Base-by-base conservation (phyloP, 37 sponge, comb jelly and placozoan genomes). In the Ianthella basta region DNA sequence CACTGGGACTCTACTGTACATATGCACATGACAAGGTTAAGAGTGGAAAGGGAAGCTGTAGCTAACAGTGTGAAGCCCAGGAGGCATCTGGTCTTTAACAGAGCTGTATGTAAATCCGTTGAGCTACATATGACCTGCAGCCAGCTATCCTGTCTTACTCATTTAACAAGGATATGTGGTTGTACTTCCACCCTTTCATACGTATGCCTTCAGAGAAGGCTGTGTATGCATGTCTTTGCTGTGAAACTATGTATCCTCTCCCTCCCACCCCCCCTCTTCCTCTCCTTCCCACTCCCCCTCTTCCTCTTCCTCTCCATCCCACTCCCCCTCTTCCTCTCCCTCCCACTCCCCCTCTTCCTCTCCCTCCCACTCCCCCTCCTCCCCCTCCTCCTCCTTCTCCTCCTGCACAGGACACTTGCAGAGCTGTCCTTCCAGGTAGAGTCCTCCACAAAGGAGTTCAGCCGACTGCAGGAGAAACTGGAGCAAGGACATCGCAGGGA, bases 381-480 rank as follows among this genome's bases (percentile, higher is more conserved):
- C 21, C 13, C 32, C 80, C 37, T 30, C 32, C 59, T 41, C 55
- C 36, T 59, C 56, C 61, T 21, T 23, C 57, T 29, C 81, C 38
- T 36, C 0, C 81, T 19, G 60, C 61, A 16, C 66, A 95, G 95
- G 73, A 63, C 84, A 56, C 83, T 95, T 24, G 44, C 87, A 82
- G 93, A 95, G 56, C 80, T 95, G 30, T 87, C 55, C 24, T 60
- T 38, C 21, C 87, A 92, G 20, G 95, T 95, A 18, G 88, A 95
- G 79, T 69, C 41, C 0, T 87, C 92, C 25, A 61, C 88, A 5
- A 72, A 77, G 20, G 86, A 85, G 34, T 87, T 95, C 23, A 85
- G 83, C 66, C 67, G 78, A 32, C 67, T 94, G 50, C 95, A 95
- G 77, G 54, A 60, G 20, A 86, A 60, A 36, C 65, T 91, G 24